These are phyloP conservation scores for Bubalus kerabau DNA, from an alignment of 2,113 vertebrate species.

Conservation along the genomic window DNA sequence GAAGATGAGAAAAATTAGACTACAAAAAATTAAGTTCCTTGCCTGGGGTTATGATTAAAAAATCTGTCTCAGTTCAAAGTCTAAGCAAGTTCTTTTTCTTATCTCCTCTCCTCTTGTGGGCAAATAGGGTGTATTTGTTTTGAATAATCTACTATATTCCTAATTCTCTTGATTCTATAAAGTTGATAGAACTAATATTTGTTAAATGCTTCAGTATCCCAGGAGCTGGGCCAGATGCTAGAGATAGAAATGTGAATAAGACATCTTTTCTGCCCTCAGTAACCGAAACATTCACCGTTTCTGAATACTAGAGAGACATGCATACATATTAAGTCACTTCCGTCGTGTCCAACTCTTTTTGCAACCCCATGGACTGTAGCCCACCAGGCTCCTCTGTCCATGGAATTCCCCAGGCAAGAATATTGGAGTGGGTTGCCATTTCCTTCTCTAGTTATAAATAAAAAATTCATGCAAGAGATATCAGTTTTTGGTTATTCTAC, in stretches of 20 bases:
- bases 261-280: neutral
- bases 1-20: neutral
- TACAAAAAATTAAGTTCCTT: neutral
- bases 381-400: neutral
- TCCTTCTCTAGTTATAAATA: neutral
- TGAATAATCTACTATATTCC: neutral
- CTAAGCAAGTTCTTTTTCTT: neutral
- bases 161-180: neutral
- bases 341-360: neutral
- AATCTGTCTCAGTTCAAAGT: neutral
- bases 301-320: neutral
- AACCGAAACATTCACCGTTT: fast-evolving
- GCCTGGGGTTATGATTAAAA: neutral
- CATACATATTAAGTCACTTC: neutral
- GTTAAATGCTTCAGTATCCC: neutral
- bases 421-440: neutral
- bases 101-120: neutral
- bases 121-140: neutral
- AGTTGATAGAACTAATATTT: too few species aligned
- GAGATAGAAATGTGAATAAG: neutral
- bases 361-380: neutral
- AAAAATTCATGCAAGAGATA: neutral
- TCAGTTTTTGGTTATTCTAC: neutral
- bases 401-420: neutral
- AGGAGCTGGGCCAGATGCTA: too few species aligned